These are phyloP conservation scores for Camponotus fellah DNA, from an alignment of 2,888 invertebrate genomes.

Conservation along the genomic window DNA sequence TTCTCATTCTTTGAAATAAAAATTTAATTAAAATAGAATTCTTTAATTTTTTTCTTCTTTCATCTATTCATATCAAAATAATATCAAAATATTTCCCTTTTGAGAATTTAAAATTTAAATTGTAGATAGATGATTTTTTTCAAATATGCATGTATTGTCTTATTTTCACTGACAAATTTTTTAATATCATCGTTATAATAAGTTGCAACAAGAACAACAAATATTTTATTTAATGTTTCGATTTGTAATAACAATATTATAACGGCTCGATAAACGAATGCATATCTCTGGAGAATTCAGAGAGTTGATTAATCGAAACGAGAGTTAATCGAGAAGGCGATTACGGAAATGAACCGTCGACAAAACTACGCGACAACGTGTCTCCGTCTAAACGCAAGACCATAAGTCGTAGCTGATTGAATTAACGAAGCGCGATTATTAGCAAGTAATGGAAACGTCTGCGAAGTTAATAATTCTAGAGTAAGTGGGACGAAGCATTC, in stretches of 20 bases:
- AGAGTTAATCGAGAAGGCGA: conserved; percentile 22
- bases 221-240: not conserved
- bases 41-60: not conserved
- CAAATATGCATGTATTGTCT: not conserved
- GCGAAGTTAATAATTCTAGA: conserved; percentile 48
- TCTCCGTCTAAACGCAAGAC: conserved; percentile 49
- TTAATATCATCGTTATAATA: not conserved
- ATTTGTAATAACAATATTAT: not conserved
- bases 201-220: not conserved
- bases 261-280: not conserved
- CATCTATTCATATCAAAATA: not conserved
- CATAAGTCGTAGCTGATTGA: conserved; percentile 42
- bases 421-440: conserved; percentile 54
- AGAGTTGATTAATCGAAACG: conserved; percentile 12
- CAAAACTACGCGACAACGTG: conserved; percentile 46
- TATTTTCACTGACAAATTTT: not conserved
- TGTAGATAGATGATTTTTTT: not conserved
- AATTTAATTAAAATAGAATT: not conserved
- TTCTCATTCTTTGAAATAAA: not conserved
- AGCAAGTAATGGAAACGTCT: conserved; percentile 45
- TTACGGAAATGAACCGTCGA: conserved; percentile 44
- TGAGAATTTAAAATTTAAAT: not conserved
- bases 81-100: not conserved
- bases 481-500: conserved; percentile 15
- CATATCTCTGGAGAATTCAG: conserved; percentile 15